These are phyloP conservation scores for Heptranchias perlo DNA, from an alignment of 2,113 vertebrate species.

Conservation along the genomic window DNA sequence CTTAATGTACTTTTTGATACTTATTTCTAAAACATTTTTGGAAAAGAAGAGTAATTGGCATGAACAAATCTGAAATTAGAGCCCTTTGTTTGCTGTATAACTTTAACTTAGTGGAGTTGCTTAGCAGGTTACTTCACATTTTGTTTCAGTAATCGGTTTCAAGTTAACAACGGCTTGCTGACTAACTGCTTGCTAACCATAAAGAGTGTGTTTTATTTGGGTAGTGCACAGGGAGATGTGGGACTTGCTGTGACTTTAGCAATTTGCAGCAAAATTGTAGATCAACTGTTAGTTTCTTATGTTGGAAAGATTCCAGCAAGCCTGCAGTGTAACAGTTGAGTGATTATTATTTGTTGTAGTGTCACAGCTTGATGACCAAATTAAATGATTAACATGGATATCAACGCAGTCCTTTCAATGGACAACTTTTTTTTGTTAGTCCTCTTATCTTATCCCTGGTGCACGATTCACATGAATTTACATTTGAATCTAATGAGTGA, in stretches of 20 bases:
- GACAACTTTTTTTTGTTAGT: background rate
- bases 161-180: background rate
- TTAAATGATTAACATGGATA: conserved; percentile 11
- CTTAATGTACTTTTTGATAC: background rate
- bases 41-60: background rate
- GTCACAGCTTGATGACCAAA: background rate
- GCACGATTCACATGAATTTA: background rate
- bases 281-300: background rate
- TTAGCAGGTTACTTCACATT: background rate
- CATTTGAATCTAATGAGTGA: conserved; percentile 8
- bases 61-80: background rate
- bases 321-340: conserved; percentile 4
- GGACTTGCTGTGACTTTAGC: background rate
- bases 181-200: background rate
- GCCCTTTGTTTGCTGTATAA: background rate
- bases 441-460: background rate
- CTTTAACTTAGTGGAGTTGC: background rate
- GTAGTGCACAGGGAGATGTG: background rate
- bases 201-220: background rate
- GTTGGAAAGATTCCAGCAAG: background rate
- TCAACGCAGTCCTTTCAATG: background rate
- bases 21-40: background rate
- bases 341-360: background rate
- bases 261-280: background rate
- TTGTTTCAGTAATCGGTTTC: background rate